Conservation (phyloP, 2,113 vertebrate genomes). For the Donacobius atricapilla region DNA sequence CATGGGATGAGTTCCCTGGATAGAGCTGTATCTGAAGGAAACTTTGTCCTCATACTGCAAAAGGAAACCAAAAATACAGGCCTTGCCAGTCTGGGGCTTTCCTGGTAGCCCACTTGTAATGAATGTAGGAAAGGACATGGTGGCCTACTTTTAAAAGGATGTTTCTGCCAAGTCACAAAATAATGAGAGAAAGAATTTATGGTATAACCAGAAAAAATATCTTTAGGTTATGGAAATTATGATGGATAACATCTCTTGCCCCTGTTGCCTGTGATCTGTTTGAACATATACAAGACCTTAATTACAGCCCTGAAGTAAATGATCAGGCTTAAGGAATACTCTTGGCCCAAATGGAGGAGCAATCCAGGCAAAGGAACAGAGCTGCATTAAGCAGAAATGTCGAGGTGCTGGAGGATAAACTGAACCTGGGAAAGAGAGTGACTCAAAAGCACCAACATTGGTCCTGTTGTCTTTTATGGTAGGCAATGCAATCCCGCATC, state of each 20-base stretch:
- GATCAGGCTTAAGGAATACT: conserved; percentile 1
- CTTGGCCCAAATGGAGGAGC: background rate
- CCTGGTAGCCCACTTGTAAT: conserved; percentile 47
- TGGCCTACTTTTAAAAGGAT: conserved; percentile 73
- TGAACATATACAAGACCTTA: conserved; percentile 67
- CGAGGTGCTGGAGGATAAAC: background rate
- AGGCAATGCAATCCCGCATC: background rate
- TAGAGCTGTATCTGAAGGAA: conserved; percentile 51
- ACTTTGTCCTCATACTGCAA: conserved; percentile 39
- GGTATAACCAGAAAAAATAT: conserved; percentile 5
- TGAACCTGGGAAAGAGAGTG: background rate
- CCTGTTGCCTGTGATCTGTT: conserved; percentile 63
- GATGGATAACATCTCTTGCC: conserved; percentile 62
- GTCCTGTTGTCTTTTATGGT: background rate
- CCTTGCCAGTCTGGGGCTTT: conserved; percentile 43
- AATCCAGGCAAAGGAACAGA: background rate
- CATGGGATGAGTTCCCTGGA: conserved; percentile 21
- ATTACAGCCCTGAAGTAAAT: conserved; percentile 63
- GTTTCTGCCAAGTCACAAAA: conserved; percentile 71
- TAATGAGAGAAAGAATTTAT: conserved; percentile 40
- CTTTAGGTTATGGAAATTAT: conserved; percentile 70
- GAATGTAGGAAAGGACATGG: conserved; percentile 68
- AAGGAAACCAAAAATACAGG: conserved; percentile 55
- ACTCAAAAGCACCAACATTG: rapidly evolving
- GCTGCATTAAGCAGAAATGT: background rate